Evolutionary conservation across 2,888 invertebrate species (phyloP), one percentile per base, ranked within the genome.

Genomic region (Malthinus flaveolus): DNA sequence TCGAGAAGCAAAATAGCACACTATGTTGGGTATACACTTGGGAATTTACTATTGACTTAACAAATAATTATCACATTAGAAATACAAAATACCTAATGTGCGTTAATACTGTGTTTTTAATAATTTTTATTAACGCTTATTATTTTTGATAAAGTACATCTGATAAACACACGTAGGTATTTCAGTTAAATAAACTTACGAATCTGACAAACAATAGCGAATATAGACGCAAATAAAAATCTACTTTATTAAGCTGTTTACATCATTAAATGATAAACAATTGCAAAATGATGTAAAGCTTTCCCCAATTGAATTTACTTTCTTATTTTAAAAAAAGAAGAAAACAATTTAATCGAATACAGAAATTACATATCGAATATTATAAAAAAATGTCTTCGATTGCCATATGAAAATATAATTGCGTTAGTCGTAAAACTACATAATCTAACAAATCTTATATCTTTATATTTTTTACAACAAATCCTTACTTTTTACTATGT

Each of bases 331-430:
- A n/a, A 42, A 23, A 7, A 39, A 42, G 15, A 42, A 42, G 15
- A 42, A 15, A 13, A 42, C 13, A 42, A 42, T 23, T 42, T n/a
- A 42, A 23, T 42, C 9, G 8, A 15, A 23, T 42, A 23, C 13
- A 42, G 13, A 42, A 12, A 42, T 42, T 15, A 42, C 39, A 42
- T 42, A 12, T 42, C 23, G 23, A 42, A 12, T 42, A 42, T 15
- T 13, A 42, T 42, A 15, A 42, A 15, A 42, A 42, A 39, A 42
- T 49, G 31, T 57, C 12, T 66, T 48, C 36, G 35, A 48, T 56
- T 54, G 68, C 66, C 67, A 71, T 71, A 73, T 71, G 71, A 71
- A 73, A 72, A 73, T 72, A 72, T 73, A 72, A 68, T 65, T 67
- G 66, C 61, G 59, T 62, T 61, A 64, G 23, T 62, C 61, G 61